Percentiles rank a stretch among this genome's conserved stretches.
Conservation (phyloP, 2,113 vertebrate species). For the Lycaon pictus region DNA sequence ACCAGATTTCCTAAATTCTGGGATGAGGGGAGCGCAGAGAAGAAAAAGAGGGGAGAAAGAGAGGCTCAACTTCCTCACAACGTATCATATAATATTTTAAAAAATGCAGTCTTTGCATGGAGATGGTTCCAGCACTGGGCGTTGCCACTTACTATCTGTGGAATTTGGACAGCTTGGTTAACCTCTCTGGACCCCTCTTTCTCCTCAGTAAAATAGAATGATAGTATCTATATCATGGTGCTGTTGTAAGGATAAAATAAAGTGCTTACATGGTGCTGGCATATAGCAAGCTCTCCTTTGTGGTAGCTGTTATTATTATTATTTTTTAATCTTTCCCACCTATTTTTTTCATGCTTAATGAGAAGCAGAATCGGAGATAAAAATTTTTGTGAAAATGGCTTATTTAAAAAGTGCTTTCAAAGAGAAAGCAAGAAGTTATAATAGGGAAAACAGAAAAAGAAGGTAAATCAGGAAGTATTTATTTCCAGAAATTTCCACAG, state of each 20-base stretch:
- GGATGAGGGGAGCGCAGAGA: rapidly evolving
- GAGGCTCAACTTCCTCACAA: background rate
- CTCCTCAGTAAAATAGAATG: background rate
- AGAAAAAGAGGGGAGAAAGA: background rate
- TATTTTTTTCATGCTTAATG: background rate
- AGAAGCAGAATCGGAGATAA: background rate
- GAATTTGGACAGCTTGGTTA: background rate
- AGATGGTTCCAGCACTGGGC: background rate
- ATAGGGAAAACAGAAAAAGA: background rate
- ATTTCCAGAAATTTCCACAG: background rate
- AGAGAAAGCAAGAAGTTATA: background rate
- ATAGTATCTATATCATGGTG: background rate
- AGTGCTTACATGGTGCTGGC: background rate
- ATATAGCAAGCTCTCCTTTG: background rate
- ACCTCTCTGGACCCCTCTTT: background rate
- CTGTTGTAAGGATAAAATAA: background rate
- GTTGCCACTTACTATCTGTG: background rate
- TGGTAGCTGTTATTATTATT: background rate
- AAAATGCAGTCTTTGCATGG: background rate
- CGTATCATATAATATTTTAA: background rate
- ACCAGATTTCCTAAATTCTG: background rate
- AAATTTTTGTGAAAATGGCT: background rate
- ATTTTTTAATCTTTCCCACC: background rate
- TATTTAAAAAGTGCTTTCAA: background rate
- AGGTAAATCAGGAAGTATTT: background rate